phyloP scores from a whole-genome alignment of 1,140 invertebrate species.

The Acromyrmex charruanus region DNA sequence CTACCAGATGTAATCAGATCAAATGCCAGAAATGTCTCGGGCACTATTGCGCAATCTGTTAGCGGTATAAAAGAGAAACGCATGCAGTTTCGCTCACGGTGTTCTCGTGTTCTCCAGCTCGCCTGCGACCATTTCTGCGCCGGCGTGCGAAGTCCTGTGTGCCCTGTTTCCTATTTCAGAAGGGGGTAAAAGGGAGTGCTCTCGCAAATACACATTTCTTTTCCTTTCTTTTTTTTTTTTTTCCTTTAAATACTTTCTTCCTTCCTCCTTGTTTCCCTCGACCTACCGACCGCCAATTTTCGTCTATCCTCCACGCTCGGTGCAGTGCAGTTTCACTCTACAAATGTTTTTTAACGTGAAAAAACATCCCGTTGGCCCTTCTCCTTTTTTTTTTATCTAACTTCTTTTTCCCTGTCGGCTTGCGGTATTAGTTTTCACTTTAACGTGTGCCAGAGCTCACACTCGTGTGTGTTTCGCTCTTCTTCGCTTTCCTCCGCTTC shows the following conservation, averaged over 20 bases:
- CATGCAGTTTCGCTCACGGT: conserved; percentile 82
- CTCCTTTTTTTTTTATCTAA: neutral
- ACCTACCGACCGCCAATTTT: conserved; percentile 21
- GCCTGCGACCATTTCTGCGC: conserved; percentile 59
- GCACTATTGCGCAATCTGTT: conserved; percentile 47
- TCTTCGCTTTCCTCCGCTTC: conserved; percentile 41
- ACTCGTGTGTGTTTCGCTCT: conserved; percentile 9
- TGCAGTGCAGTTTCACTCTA: conserved; percentile 16
- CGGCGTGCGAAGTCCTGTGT: conserved; percentile 51
- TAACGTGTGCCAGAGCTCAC: conserved; percentile 4
- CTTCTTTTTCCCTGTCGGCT: conserved; percentile 40
- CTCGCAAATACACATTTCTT: conserved; percentile 35
- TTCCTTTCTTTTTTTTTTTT: neutral
- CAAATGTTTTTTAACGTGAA: conserved; percentile 5
- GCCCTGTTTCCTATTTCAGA: conserved; percentile 58
- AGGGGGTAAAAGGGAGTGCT: conserved; percentile 51
- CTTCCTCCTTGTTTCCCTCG: neutral
- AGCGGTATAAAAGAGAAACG: conserved; percentile 67
- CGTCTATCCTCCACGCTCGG: conserved; percentile 40
- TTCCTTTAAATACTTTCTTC: neutral
- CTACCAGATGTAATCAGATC: conserved; percentile 55
- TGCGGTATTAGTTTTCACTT: conserved; percentile 14
- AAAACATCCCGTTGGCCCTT: conserved; percentile 18
- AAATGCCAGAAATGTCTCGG: conserved; percentile 46
- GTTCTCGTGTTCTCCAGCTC: conserved; percentile 64